A percentile compares a stretch with the other conserved stretches of the same genome.
These are phyloP conservation scores for Cryptophagus acutangulus DNA, from an alignment of 2,888 invertebrate genomes.

Conservation along the genomic window DNA sequence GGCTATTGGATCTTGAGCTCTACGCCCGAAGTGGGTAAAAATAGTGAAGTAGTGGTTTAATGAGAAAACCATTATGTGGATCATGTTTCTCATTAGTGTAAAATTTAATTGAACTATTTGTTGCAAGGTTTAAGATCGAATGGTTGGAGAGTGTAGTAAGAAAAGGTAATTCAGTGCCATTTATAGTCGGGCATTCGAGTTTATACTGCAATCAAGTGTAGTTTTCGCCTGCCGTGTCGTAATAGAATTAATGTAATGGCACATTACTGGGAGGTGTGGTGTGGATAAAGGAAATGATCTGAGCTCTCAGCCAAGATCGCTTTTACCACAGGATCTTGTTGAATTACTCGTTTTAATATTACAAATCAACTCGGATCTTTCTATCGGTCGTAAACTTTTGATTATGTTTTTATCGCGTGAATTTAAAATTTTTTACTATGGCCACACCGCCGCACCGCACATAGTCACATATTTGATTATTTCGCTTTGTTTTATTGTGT, in stretches of 20 bases:
- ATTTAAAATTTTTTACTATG: slow-evolving; percentile 1
- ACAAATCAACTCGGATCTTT: slow-evolving; percentile 6
- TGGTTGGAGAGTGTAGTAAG: slow-evolving; percentile 4
- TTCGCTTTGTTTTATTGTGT: no score
- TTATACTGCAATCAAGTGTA: slow-evolving; percentile 44
- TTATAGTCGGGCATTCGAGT: slow-evolving; percentile 41
- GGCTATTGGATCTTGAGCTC: no score
- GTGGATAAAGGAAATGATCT: slow-evolving; percentile 37
- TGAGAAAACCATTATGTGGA: no score
- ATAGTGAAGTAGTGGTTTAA: no score
- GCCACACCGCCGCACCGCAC: no score
- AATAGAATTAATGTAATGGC: slow-evolving; percentile 45
- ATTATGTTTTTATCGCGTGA: background rate
- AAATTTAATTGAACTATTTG: slow-evolving; percentile 1
- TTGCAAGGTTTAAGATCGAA: slow-evolving; percentile 1
- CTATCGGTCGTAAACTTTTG: slow-evolving; percentile 3
- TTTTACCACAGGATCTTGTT: slow-evolving; percentile 1
- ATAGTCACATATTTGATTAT: no score
- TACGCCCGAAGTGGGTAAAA: no score
- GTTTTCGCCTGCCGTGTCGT: slow-evolving; percentile 42
- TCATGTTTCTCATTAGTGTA: background rate
- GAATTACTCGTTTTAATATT: slow-evolving; percentile 8
- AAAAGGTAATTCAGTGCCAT: slow-evolving; percentile 34
- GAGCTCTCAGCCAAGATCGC: slow-evolving; percentile 10
- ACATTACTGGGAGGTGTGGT: slow-evolving; percentile 37